phyloP scores from a whole-genome alignment of 2,797 vertebrate genomes.

The Protonibea diacanthus region DNA sequence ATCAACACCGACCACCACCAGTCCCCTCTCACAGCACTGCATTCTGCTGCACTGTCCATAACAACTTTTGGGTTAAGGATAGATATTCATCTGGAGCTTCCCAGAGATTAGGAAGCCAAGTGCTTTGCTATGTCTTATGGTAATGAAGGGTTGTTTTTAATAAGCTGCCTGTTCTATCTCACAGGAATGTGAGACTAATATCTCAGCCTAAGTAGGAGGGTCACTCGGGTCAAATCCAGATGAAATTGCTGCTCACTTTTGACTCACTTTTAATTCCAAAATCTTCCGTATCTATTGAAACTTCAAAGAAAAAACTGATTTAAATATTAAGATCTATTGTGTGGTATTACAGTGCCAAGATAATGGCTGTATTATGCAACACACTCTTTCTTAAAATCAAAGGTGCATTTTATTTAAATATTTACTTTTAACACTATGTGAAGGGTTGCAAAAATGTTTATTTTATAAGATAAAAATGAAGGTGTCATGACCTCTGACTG shows the following conservation, averaged over 20 bases:
- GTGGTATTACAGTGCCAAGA: slow-evolving; percentile 39
- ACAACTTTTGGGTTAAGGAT: slow-evolving; percentile 55
- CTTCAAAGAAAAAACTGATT: slow-evolving; percentile 55
- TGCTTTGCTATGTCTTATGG: slow-evolving; percentile 81
- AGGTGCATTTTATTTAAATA: slow-evolving; percentile 23
- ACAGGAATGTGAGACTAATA: slow-evolving; percentile 78
- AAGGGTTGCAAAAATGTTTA: slow-evolving; percentile 16
- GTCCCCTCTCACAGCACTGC: slow-evolving; percentile 24
- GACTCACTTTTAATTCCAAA: slow-evolving; percentile 81
- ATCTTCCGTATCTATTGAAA: slow-evolving; percentile 79
- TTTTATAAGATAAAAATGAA: slow-evolving; percentile 41
- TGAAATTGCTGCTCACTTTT: slow-evolving; percentile 84
- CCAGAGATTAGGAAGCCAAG: slow-evolving; percentile 81
- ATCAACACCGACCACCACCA: slow-evolving; percentile 33
- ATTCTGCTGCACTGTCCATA: slow-evolving; percentile 43
- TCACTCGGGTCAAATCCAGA: slow-evolving; percentile 79
- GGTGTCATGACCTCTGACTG: slow-evolving; percentile 11
- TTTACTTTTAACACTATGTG: slow-evolving; percentile 28
- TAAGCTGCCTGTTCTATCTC: slow-evolving; percentile 75
- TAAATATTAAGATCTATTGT: slow-evolving; percentile 58
- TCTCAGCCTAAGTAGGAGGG: slow-evolving; percentile 74
- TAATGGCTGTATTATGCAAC: slow-evolving; percentile 53
- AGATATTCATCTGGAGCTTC: slow-evolving; percentile 78
- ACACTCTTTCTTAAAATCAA: slow-evolving; percentile 34
- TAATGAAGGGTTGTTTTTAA: slow-evolving; percentile 86